phyloP scores from a whole-genome alignment of 2,113 vertebrate genomes.

The Theropithecus gelada region DNA sequence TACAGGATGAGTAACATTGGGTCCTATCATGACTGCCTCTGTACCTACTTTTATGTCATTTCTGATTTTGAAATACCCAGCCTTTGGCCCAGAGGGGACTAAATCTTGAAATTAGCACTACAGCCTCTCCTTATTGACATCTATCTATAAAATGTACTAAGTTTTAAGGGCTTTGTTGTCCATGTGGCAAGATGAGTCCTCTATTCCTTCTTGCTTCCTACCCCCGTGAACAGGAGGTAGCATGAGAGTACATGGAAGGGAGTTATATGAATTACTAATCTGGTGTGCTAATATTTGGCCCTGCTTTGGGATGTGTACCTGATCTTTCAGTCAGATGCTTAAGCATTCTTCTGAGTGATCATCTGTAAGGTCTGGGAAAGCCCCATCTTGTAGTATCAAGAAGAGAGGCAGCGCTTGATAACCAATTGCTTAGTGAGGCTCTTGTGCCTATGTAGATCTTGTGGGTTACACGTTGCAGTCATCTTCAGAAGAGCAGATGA shows the following conservation, averaged over 20 bases:
- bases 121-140: not conserved
- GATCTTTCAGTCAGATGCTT: not conserved
- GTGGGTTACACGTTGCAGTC: not conserved
- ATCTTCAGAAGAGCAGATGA: not conserved
- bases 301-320: not conserved
- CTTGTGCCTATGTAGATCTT: not conserved
- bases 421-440: too few relatives aligned
- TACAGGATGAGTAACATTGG: conserved; percentile 4
- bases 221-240: not conserved
- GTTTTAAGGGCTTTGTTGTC: not conserved
- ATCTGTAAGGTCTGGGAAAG: not conserved
- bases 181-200: not conserved
- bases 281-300: not conserved
- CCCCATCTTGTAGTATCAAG: not conserved
- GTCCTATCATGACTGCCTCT: not conserved
- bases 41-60: not conserved
- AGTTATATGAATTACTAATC: not conserved
- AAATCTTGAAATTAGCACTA: not conserved
- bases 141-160: not conserved
- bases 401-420: not conserved
- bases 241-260: not conserved
- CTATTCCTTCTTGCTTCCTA: not conserved
- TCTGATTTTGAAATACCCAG: conserved; percentile 36
- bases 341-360: not conserved
- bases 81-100: not conserved